phyloP scores from a whole-genome alignment of 2,797 vertebrate species.

The Sparidentex hasta region DNA sequence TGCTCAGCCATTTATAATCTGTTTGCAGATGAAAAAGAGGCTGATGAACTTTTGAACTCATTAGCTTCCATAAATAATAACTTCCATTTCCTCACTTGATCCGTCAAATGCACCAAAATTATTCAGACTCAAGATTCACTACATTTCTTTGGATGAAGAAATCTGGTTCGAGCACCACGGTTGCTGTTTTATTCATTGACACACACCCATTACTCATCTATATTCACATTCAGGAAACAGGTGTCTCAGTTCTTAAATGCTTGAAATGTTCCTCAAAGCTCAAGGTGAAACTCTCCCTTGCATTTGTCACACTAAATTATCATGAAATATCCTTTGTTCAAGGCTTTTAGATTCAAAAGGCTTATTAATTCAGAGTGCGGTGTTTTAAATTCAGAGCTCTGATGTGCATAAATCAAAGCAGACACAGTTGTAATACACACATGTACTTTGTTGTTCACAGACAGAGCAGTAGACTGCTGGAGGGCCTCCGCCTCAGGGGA shows the following conservation, averaged over 20 bases:
- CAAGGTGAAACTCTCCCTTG: conserved; percentile 12
- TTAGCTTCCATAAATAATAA: background rate
- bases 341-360: conserved; percentile 24
- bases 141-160: background rate
- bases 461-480: conserved; percentile 52
- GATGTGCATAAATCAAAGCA: conserved; percentile 50
- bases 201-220: background rate
- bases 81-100: background rate
- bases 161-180: conserved; percentile 3
- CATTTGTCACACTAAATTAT: conserved; percentile 38
- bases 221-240: conserved; percentile 10
- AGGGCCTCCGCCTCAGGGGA: conserved; percentile 62
- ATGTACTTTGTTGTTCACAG: conserved; percentile 56
- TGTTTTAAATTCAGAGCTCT: conserved; percentile 30
- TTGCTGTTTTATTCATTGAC: conserved; percentile 8
- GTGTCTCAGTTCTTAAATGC: conserved; percentile 13
- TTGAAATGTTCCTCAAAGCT: conserved; percentile 22
- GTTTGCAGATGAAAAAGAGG: background rate
- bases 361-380: conserved; percentile 26
- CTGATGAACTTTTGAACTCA: background rate
- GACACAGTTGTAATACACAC: conserved; percentile 33
- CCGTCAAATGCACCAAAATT: conserved; percentile 9
- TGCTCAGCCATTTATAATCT: background rate
- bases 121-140: background rate
- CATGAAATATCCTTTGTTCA: conserved; percentile 26